A percentile compares a stretch with the other conserved stretches of the same genome.
These are phyloP conservation scores for Pocillopora meandrina DNA, from an alignment of 92 coral and sea anemone species.

Conservation along the genomic window DNA sequence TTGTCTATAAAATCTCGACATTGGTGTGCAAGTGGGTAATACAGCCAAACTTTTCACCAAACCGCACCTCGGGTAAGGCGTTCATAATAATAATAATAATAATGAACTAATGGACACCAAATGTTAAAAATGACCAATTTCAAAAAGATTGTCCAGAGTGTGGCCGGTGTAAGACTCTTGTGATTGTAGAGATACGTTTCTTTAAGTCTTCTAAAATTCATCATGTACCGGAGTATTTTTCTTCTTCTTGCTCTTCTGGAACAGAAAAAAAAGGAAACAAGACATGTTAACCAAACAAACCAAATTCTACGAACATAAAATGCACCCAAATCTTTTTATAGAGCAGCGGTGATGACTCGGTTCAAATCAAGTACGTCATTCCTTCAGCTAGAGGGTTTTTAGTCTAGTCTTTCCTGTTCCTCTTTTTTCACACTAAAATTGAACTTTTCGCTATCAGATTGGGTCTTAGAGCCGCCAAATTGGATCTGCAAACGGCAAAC, in stretches of 20 bases:
- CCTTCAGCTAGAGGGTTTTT: too few species aligned
- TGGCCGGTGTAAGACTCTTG: not conserved
- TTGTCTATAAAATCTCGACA: not conserved
- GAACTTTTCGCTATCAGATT: too few species aligned
- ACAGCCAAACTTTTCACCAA: not conserved
- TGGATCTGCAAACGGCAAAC: too few species aligned
- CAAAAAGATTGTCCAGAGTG: not conserved
- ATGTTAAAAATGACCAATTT: not conserved
- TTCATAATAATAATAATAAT: too few species aligned
- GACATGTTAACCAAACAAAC: not conserved
- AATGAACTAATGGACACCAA: not conserved
- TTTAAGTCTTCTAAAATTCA: conserved; percentile 47
- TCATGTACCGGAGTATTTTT: conserved; percentile 51
- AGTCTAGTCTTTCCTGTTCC: too few species aligned
- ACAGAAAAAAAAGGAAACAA: not conserved
- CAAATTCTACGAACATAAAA: not conserved
- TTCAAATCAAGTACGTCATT: too few species aligned
- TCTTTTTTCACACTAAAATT: too few species aligned
- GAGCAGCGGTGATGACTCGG: too few species aligned
- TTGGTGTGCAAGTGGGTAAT: not conserved
- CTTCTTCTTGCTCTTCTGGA: conserved; percentile 28
- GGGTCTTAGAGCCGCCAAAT: too few species aligned
- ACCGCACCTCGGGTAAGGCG: not conserved
- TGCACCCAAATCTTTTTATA: too few species aligned
- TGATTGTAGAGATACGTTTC: not conserved